These are phyloP conservation scores for Eremophila alpestris DNA, from an alignment of 2,797 vertebrate genomes.

Conservation along the genomic window DNA sequence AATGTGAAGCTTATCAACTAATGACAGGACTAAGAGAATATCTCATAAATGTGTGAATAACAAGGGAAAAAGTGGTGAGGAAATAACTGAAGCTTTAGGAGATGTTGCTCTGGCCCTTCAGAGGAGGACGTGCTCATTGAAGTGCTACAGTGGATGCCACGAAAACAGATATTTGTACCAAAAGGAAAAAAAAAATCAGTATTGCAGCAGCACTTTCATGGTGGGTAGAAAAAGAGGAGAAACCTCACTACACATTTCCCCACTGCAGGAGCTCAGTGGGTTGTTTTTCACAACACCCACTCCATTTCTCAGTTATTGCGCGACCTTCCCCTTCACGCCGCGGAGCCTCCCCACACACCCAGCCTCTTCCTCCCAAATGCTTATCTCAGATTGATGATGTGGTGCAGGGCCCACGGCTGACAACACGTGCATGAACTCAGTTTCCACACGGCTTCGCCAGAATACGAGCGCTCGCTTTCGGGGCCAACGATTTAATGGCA, in stretches of 20 bases:
- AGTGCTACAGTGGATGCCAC: not conserved
- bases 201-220: not conserved
- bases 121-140: rapidly evolving
- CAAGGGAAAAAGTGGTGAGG: not conserved
- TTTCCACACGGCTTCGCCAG: slow-evolving; percentile 55
- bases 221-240: not conserved
- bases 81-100: not conserved
- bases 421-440: slow-evolving; percentile 53
- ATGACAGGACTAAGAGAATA: not conserved
- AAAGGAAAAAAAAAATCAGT: not conserved
- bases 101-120: not conserved
- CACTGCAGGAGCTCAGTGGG: not conserved
- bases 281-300: not conserved
- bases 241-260: not conserved
- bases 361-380: slow-evolving; percentile 45
- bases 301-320: not conserved
- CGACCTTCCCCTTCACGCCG: not conserved
- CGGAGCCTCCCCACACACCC: not conserved
- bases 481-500: slow-evolving; percentile 31
- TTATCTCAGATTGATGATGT: slow-evolving; percentile 63
- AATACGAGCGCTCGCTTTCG: not conserved
- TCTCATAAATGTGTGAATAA: not conserved
- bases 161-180: not conserved
- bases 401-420: slow-evolving; percentile 37
- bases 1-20: not conserved